phyloP scores from a whole-genome alignment of 37 sponge, comb jelly and placozoan genomes.

The Oscarella lobularis region DNA sequence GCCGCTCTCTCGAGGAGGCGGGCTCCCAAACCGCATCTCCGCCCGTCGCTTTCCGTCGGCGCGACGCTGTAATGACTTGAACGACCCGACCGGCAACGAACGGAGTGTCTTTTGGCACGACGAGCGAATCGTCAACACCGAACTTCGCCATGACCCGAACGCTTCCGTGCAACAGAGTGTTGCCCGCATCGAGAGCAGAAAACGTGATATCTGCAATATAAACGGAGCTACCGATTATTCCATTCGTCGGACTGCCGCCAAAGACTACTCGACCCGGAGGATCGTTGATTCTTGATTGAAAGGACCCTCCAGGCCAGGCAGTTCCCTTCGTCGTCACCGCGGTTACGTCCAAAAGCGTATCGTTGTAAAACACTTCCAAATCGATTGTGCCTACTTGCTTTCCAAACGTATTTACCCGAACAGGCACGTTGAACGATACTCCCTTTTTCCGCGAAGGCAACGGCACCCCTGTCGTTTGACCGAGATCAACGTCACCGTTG shows the following conservation, averaged over 20 bases:
- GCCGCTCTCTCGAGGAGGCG: background rate
- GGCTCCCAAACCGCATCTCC: background rate
- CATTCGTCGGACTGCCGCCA: conserved; percentile 21
- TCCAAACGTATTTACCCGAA: conserved; percentile 41
- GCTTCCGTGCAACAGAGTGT: conserved; percentile 17
- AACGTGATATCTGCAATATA: conserved; percentile 26
- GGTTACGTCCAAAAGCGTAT: conserved; percentile 13
- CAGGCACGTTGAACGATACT: conserved; percentile 13
- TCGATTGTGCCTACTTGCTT: conserved; percentile 22
- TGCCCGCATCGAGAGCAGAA: conserved; percentile 15
- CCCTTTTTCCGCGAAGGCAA: conserved; percentile 14
- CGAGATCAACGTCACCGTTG: conserved; percentile 69
- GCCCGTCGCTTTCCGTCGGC: background rate
- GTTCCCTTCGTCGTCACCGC: conserved; percentile 5
- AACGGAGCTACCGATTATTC: conserved; percentile 13
- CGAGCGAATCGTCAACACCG: background rate
- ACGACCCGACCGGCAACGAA: conserved; percentile 38
- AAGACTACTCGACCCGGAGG: conserved; percentile 13
- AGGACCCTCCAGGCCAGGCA: conserved; percentile 17
- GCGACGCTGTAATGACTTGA: background rate
- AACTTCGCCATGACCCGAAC: conserved; percentile 12
- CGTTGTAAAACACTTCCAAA: conserved; percentile 32
- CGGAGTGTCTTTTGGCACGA: conserved; percentile 1
- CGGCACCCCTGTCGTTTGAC: conserved; percentile 29
- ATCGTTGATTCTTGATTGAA: background rate